phyloP scores from a whole-genome alignment of 2,797 vertebrate species.

The Sebastolobus alascanus region DNA sequence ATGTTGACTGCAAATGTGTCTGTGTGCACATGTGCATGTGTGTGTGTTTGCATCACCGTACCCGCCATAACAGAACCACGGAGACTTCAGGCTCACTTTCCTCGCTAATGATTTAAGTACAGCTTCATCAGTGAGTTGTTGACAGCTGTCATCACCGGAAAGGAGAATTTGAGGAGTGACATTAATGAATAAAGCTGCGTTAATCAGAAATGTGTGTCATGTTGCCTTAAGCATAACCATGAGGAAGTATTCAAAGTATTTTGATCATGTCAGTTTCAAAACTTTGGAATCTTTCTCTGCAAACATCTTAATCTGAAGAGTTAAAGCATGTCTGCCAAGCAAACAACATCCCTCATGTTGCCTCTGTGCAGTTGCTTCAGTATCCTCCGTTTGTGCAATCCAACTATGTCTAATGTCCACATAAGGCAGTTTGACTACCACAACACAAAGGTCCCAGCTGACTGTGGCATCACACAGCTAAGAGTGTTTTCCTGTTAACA shows the following conservation, averaged over 20 bases:
- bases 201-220: conserved; percentile 30
- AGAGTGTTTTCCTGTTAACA: conserved; percentile 59
- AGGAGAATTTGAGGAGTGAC: conserved; percentile 56
- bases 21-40: background rate
- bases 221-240: conserved; percentile 9
- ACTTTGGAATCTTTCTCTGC: background rate
- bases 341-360: conserved; percentile 13
- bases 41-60: background rate
- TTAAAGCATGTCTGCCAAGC: background rate
- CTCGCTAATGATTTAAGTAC: conserved; percentile 76
- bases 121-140: conserved; percentile 72
- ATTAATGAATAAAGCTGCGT: conserved; percentile 52
- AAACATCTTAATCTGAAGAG: conserved; percentile 14
- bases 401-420: conserved; percentile 21
- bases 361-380: conserved; percentile 10
- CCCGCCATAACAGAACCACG: conserved; percentile 41
- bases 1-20: background rate
- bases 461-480: conserved; percentile 46
- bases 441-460: conserved; percentile 34
- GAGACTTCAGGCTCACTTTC: conserved; percentile 74
- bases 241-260: conserved; percentile 14
- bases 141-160: conserved; percentile 75
- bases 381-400: conserved; percentile 16
- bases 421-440: conserved; percentile 33
- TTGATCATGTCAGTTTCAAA: conserved; percentile 13